Conservation (phyloP, 1,140 invertebrate genomes). For the Pygmarrhopalites habei region DNA sequence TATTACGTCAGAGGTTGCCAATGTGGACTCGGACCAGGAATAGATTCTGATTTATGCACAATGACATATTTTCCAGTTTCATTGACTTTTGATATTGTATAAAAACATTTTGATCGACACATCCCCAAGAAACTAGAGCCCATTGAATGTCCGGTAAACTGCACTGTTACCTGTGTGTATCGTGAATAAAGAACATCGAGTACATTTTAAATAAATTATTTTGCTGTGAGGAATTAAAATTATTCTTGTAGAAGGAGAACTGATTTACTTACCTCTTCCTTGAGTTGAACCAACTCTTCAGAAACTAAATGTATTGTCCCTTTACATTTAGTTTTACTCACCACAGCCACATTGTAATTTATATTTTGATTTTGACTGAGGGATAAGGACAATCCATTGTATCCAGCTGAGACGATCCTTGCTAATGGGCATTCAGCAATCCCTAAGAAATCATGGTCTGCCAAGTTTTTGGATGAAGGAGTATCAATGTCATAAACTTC, state of each 20-base stretch:
- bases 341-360: background rate
- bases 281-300: conserved; percentile 31
- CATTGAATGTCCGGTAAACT: conserved; percentile 17
- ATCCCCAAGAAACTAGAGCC: conserved; percentile 25
- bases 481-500: conserved; percentile 45
- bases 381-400: conserved; percentile 23
- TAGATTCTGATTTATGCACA: conserved; percentile 46
- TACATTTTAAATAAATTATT: background rate
- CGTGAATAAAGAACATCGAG: background rate
- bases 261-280: conserved; percentile 29
- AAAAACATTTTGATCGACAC: conserved; percentile 47
- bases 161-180: background rate
- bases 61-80: conserved; percentile 46
- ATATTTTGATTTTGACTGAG: background rate
- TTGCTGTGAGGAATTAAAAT: background rate
- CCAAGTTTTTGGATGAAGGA: conserved; percentile 44
- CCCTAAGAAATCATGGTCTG: conserved; percentile 54
- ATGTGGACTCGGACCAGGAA: conserved; percentile 7
- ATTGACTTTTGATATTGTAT: conserved; percentile 49
- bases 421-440: conserved; percentile 48
- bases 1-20: too few species aligned
- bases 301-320: conserved; percentile 27
- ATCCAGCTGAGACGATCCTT: conserved; percentile 45
- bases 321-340: background rate
- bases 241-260: background rate